Conservation (phyloP, 1,140 invertebrate species). For the Aphis craccivora region DNA sequence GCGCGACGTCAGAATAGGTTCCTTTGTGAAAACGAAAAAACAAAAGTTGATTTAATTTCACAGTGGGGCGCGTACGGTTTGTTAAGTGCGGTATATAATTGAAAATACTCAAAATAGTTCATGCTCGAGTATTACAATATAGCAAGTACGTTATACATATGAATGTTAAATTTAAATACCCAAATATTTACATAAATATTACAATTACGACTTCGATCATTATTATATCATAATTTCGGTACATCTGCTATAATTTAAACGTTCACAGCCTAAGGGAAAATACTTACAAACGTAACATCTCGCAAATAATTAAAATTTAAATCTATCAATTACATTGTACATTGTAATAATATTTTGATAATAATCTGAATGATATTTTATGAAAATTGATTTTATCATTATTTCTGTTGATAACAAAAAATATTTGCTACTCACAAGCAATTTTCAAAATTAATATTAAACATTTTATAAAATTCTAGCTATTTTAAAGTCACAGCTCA, state of each 20-base stretch:
- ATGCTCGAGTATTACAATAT: neutral
- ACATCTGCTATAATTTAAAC: too few relatives aligned
- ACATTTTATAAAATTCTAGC: neutral
- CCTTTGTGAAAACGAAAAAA: neutral
- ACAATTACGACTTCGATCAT: neutral
- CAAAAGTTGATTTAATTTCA: neutral
- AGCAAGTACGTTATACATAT: neutral
- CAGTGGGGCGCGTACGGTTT: neutral
- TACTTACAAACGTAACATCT: neutral
- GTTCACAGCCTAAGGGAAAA: neutral
- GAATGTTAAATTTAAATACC: neutral
- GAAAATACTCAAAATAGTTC: neutral
- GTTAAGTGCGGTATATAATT: too few relatives aligned
- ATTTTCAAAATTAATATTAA: neutral
- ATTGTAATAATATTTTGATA: neutral
- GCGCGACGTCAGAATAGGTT: neutral
- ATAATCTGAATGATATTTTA: too few relatives aligned
- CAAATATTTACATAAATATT: neutral
- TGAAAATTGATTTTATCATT: too few relatives aligned
- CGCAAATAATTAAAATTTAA: neutral
- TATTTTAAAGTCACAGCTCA: neutral
- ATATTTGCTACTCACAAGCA: neutral
- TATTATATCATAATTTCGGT: neutral
- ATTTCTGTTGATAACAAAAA: too few relatives aligned
- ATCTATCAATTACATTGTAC: neutral